Conservation (phyloP, 23 tunicate species). For the Oikopleura albicans region DNA sequence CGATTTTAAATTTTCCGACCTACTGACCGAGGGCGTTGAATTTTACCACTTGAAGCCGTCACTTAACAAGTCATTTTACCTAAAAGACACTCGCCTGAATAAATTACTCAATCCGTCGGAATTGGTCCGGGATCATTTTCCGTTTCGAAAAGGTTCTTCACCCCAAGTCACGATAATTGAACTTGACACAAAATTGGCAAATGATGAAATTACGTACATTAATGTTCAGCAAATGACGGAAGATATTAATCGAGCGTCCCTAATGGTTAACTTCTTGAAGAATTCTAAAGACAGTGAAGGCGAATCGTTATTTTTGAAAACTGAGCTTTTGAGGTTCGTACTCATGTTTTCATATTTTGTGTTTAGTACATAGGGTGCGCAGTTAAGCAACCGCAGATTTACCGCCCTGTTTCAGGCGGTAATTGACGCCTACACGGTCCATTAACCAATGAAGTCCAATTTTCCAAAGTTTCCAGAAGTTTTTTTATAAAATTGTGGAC, state of each 20-base stretch:
- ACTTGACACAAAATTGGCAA: background rate
- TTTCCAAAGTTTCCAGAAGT: too few relatives aligned
- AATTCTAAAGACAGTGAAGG: background rate
- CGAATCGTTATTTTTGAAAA: background rate
- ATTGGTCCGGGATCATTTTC: background rate
- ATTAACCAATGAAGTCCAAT: too few relatives aligned
- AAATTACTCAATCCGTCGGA: background rate
- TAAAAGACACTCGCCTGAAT: background rate
- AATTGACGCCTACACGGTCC: too few relatives aligned
- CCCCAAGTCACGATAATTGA: constrained; percentile 9
- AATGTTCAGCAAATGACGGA: background rate
- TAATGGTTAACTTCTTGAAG: background rate
- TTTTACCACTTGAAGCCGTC: background rate
- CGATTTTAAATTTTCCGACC: background rate
- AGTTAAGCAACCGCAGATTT: too few relatives aligned
- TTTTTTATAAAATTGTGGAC: too few relatives aligned
- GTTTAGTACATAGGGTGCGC: too few relatives aligned
- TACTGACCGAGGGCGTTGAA: background rate
- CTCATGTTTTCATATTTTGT: background rate
- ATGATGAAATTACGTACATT: background rate
- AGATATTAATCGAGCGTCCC: background rate
- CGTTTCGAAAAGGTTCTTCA: background rate
- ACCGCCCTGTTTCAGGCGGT: too few relatives aligned
- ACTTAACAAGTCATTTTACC: background rate
- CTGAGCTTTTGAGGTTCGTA: background rate